phyloP scores from a whole-genome alignment of 2,888 invertebrate genomes.

The Sarcophaga subvicina region DNA sequence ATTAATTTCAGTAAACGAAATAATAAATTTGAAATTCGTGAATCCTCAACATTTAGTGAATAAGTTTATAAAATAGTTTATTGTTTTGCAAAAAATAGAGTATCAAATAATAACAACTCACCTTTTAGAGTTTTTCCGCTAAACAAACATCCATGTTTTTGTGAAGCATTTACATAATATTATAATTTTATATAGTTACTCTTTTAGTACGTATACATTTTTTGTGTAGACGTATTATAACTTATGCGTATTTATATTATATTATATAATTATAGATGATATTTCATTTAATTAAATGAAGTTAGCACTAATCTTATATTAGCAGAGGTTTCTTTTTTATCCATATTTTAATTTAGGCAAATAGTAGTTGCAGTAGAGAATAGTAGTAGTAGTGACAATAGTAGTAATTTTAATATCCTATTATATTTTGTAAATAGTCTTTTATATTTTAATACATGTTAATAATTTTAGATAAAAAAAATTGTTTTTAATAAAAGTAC shows the following conservation, averaged over 20 bases:
- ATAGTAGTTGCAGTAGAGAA: slow-evolving; percentile 62
- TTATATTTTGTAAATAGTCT: slow-evolving; percentile 48
- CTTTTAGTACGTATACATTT: slow-evolving; percentile 56
- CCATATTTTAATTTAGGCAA: slow-evolving; percentile 52
- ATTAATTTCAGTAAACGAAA: no score
- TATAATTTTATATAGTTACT: slow-evolving; percentile 47
- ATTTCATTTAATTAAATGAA: slow-evolving; percentile 56
- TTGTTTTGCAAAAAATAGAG: neutral
- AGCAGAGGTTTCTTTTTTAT: slow-evolving; percentile 45
- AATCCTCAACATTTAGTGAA: no score
- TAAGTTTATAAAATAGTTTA: neutral
- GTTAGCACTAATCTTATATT: slow-evolving; percentile 61
- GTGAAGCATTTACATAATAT: slow-evolving; percentile 50
- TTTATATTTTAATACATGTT: slow-evolving; percentile 35
- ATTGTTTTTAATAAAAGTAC: slow-evolving; percentile 25
- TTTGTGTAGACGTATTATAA: slow-evolving; percentile 54
- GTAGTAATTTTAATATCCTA: slow-evolving; percentile 49
- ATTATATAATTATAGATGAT: slow-evolving; percentile 51
- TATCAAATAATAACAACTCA: slow-evolving; percentile 31
- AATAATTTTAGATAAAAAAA: slow-evolving; percentile 18
- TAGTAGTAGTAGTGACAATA: slow-evolving; percentile 61
- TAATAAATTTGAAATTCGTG: no score
- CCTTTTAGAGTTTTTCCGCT: slow-evolving; percentile 57
- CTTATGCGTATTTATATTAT: slow-evolving; percentile 43
- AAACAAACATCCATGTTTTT: slow-evolving; percentile 36